phyloP scores from a whole-genome alignment of 1,140 invertebrate genomes.

The Sycophila sp. region DNA sequence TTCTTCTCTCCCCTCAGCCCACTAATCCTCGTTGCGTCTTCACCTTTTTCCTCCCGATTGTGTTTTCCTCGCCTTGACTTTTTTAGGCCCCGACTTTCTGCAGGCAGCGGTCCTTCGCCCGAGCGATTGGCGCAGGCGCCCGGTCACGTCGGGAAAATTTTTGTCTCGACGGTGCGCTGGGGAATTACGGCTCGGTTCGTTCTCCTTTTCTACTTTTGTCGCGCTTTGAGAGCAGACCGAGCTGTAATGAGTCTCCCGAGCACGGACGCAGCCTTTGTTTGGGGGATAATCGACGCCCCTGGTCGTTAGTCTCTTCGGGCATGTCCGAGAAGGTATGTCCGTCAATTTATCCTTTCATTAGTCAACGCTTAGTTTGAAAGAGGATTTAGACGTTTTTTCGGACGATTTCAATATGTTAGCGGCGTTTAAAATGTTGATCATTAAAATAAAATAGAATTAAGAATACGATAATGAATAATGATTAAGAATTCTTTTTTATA shows the following conservation, averaged over 20 bases:
- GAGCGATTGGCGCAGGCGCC: background rate
- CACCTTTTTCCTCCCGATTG: background rate
- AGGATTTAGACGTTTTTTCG: too few relatives aligned
- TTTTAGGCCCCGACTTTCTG: background rate
- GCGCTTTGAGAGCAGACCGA: background rate
- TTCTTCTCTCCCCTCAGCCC: background rate
- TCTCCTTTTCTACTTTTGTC: background rate
- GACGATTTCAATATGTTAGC: too few relatives aligned
- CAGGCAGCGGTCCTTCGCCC: background rate
- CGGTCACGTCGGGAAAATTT: background rate
- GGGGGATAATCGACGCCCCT: background rate
- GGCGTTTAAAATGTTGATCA: too few relatives aligned
- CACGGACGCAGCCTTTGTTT: background rate
- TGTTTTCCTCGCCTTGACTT: background rate
- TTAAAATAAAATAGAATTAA: too few relatives aligned
- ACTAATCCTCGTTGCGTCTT: background rate
- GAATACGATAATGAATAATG: too few relatives aligned
- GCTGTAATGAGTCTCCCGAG: background rate
- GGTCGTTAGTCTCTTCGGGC: background rate
- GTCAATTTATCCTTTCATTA: background rate
- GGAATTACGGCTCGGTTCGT: too few relatives aligned
- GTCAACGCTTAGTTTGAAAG: too few relatives aligned
- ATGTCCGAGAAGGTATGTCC: too few relatives aligned
- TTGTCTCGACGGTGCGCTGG: background rate
- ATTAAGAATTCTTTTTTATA: too few relatives aligned